Conservation (phyloP, 92 coral and sea anemone species). For the Heteractis magnifica region DNA sequence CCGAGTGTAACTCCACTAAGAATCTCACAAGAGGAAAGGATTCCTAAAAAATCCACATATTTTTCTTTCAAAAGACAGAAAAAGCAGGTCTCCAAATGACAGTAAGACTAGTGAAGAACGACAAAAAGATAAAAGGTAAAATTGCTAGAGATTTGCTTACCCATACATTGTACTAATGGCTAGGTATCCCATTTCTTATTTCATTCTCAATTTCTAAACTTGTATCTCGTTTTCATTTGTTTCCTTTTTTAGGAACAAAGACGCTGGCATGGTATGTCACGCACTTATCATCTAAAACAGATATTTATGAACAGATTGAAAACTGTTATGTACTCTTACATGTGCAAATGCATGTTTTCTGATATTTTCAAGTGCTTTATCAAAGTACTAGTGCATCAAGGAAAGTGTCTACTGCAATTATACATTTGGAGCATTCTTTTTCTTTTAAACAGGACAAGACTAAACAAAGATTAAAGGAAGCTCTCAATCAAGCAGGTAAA, state of each 20-base stretch:
- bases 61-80: conserved; percentile 14
- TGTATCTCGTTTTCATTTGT: background rate
- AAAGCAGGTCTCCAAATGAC: conserved; percentile 59
- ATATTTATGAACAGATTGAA: background rate
- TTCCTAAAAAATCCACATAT: background rate
- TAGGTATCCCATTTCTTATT: too few relatives aligned
- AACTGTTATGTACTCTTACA: too few relatives aligned
- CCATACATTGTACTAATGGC: too few relatives aligned
- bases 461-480: conserved; percentile 68
- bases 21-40: background rate
- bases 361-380: too few relatives aligned
- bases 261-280: background rate
- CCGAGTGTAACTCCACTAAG: too few relatives aligned
- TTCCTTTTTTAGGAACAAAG: background rate
- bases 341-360: too few relatives aligned
- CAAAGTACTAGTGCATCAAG: too few relatives aligned
- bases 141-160: background rate
- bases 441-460: conserved; percentile 50
- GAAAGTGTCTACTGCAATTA: background rate
- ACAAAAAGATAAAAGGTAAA: conserved; percentile 42
- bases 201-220: too few relatives aligned
- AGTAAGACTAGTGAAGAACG: conserved; percentile 51
- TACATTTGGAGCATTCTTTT: background rate
- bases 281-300: background rate
- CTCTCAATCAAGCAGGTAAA: conserved; percentile 68